phyloP scores from a whole-genome alignment of 2,113 vertebrate species.

The Periophthalmodon schlosseri region DNA sequence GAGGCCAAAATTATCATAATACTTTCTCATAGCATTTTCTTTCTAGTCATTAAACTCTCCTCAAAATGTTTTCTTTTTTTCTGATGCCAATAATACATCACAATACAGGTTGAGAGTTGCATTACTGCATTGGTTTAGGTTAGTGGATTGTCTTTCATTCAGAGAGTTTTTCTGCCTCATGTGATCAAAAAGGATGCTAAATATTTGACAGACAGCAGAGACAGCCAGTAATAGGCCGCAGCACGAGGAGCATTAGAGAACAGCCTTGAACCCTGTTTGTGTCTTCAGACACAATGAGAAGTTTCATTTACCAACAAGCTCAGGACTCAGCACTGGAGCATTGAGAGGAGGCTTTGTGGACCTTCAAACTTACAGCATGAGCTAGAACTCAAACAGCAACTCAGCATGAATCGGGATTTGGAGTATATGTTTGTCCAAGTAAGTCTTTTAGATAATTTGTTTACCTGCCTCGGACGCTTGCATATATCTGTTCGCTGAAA shows the following conservation, averaged over 20 bases:
- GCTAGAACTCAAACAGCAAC: slow-evolving; percentile 36
- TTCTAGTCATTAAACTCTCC: not conserved
- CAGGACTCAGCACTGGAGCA: slow-evolving; percentile 24
- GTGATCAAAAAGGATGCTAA: slow-evolving; percentile 58
- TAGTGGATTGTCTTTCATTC: slow-evolving; percentile 31
- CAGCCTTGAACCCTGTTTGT: slow-evolving; percentile 18
- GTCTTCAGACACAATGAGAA: slow-evolving; percentile 60
- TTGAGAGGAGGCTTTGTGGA: slow-evolving; percentile 38
- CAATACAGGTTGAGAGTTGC: not conserved
- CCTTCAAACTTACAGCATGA: slow-evolving; percentile 58
- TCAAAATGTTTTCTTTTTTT: not conserved
- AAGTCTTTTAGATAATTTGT: slow-evolving; percentile 67
- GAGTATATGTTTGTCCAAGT: slow-evolving; percentile 83
- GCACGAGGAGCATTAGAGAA: slow-evolving; percentile 11
- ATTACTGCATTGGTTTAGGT: not conserved
- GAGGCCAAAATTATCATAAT: slow-evolving; percentile 5
- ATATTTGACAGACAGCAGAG: slow-evolving; percentile 49
- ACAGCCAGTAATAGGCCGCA: slow-evolving; percentile 47
- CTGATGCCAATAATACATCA: not conserved
- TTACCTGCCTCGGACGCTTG: not conserved
- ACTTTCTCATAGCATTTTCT: not conserved
- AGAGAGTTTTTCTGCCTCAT: slow-evolving; percentile 43
- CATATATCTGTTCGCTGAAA: not conserved
- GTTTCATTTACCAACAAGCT: slow-evolving; percentile 35
- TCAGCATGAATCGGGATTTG: slow-evolving; percentile 78